Evolutionary conservation across 2,888 invertebrate genomes (phyloP), one percentile per base, ranked within the genome.

Genomic region (Seira ritae): DNA sequence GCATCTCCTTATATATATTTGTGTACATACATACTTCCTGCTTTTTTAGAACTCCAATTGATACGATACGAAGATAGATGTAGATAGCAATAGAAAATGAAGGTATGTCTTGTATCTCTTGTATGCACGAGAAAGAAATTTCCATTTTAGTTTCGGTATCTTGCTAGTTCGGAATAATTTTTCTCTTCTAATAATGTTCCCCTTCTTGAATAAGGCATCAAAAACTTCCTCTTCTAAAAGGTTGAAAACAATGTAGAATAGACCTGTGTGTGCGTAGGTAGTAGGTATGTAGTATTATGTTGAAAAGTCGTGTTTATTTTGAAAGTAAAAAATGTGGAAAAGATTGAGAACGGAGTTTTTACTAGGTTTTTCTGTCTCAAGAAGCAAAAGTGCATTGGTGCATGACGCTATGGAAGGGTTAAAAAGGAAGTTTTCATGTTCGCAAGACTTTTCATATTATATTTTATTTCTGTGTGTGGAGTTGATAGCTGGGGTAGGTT

Each of bases 391-490:
- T 42, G 42, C 42, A 42, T 4, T 42, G 42, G 42, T 42, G 42
- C 42, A 42, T 42, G 42, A 12, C 42, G 4, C 12, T 60, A 15
- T 15, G 60, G n/a, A 66, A 66, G 22, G 66, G 66, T 4, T 66
- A 66, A 66, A 66, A 66, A 66, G 62, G 20, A 65, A 70, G 60
- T 19, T 17, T 62, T 24, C 23, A 70, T 69, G 50, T 80, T 80
- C 74, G 80, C 80, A 80, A 80, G 69, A 60, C n/a, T n/a, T n/a
- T n/a, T n/a, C n/a, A n/a, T n/a, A n/a, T 6, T 17, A 60, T 60
- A 3, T 60, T 60, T 60, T n/a, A 15, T n/a, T 60, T 60, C 60
- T n/a, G 8, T 60, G 60, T 17, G 60, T 60, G n/a, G n/a, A 60
- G n/a, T 10, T 60, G n/a, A 60, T 60, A n/a, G 17, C 17, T n/a